A percentile compares a stretch with the other conserved stretches of the same genome.
phyloP scores from a whole-genome alignment of 2,888 invertebrate genomes.

The Pseudoips prasinana region DNA sequence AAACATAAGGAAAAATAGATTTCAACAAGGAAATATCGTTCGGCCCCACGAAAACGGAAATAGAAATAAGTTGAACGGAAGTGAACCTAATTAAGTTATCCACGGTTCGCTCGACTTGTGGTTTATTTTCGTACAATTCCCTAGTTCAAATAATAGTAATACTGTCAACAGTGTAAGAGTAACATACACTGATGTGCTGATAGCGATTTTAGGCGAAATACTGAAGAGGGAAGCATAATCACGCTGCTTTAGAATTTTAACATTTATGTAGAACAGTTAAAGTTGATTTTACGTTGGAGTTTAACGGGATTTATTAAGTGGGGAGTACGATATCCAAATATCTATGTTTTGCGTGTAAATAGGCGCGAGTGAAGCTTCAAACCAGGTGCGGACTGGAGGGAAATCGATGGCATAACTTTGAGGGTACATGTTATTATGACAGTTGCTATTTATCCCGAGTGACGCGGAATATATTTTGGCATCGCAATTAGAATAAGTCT shows the following conservation, averaged over 20 bases:
- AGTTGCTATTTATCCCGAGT: slow-evolving; percentile 68
- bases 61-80: slow-evolving; percentile 78
- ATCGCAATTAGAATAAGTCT: slow-evolving; percentile 50
- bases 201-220: slow-evolving; percentile 66
- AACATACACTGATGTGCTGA: slow-evolving; percentile 67
- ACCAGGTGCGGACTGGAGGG: slow-evolving; percentile 72
- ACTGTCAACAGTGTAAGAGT: slow-evolving; percentile 71
- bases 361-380: slow-evolving; percentile 71
- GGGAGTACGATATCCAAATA: slow-evolving; percentile 71
- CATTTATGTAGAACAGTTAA: slow-evolving; percentile 32
- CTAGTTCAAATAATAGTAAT: slow-evolving; percentile 70
- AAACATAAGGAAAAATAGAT: slow-evolving; percentile 75
- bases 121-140: slow-evolving; percentile 74
- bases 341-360: slow-evolving; percentile 78
- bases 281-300: slow-evolving; percentile 40
- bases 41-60: slow-evolving; percentile 73
- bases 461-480: slow-evolving; percentile 51
- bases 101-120: slow-evolving; percentile 66
- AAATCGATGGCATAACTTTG: slow-evolving; percentile 67
- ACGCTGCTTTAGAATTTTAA: slow-evolving; percentile 31
- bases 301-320: slow-evolving; percentile 44
- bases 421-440: slow-evolving; percentile 75
- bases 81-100: slow-evolving; percentile 81
- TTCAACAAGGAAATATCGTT: slow-evolving; percentile 65
- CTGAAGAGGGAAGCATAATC: slow-evolving; percentile 47